Conservation (phyloP, 1,140 invertebrate genomes). For the Drosophila santomea region DNA sequence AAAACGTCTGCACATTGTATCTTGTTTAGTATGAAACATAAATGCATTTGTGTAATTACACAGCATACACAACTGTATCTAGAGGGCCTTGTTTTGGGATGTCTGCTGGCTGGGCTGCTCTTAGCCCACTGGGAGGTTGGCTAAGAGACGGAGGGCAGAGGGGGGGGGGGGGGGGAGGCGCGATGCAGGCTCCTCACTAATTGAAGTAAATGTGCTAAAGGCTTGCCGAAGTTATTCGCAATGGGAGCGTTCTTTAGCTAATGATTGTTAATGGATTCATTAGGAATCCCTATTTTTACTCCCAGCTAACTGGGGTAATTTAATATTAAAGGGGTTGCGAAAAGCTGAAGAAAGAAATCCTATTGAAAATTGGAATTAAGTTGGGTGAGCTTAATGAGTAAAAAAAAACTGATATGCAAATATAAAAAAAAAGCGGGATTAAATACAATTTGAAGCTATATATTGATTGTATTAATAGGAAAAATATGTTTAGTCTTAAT, state of each 20-base stretch:
- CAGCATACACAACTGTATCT: constrained; percentile 62
- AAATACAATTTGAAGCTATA: too few relatives aligned
- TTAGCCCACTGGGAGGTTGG: neutral
- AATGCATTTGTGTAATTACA: constrained; percentile 80
- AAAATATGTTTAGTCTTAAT: too few relatives aligned
- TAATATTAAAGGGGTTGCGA: constrained; percentile 3
- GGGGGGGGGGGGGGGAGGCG: neutral
- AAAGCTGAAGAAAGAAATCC: neutral
- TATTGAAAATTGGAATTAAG: neutral
- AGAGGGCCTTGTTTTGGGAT: constrained; percentile 38
- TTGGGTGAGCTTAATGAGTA: too few relatives aligned
- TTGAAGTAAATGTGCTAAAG: constrained; percentile 68
- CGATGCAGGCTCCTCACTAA: constrained; percentile 29
- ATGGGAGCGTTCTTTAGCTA: constrained; percentile 36
- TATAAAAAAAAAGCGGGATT: too few relatives aligned
- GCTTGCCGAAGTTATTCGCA: constrained; percentile 46
- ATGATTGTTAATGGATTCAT: constrained; percentile 57
- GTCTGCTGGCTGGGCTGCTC: constrained; percentile 16
- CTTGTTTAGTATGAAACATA: constrained; percentile 63
- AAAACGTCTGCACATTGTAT: constrained; percentile 68
- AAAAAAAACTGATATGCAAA: too few relatives aligned
- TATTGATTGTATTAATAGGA: too few relatives aligned
- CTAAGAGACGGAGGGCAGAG: too few relatives aligned
- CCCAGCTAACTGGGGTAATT: neutral
- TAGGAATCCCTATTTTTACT: constrained; percentile 35